These are phyloP conservation scores for Podabrus alpinus DNA, from an alignment of 2,888 invertebrate species.

Conservation along the genomic window DNA sequence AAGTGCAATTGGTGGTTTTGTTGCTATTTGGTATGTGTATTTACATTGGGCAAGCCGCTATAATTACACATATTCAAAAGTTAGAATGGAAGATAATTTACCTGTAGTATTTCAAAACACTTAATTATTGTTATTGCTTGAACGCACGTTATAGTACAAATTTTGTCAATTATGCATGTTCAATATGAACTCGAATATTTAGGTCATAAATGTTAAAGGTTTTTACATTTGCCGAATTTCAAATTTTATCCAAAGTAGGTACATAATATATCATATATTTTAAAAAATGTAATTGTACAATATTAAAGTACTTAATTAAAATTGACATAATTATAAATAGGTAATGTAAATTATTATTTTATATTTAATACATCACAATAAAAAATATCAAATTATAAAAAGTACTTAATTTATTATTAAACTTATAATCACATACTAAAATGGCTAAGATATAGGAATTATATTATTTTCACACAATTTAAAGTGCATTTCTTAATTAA, in stretches of 20 bases:
- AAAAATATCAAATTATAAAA: slow-evolving; percentile 8
- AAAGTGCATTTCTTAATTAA: too few relatives aligned
- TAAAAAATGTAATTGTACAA: neutral
- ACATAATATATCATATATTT: neutral
- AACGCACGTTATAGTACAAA: neutral
- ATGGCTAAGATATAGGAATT: slow-evolving; percentile 13
- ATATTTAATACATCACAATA: slow-evolving; percentile 19
- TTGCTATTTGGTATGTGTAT: slow-evolving; percentile 55
- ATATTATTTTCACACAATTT: neutral
- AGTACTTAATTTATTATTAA: neutral
- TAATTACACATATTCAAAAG: slow-evolving; percentile 50
- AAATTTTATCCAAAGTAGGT: neutral
- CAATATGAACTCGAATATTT: neutral
- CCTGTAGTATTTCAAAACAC: slow-evolving; percentile 37
- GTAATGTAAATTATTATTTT: slow-evolving; percentile 11
- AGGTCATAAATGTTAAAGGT: neutral
- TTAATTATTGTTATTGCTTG: slow-evolving; percentile 6
- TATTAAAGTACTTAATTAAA: slow-evolving; percentile 12
- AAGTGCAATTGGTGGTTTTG: slow-evolving; percentile 51
- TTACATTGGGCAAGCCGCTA: slow-evolving; percentile 56
- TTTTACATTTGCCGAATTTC: too few relatives aligned
- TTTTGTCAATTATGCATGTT: neutral
- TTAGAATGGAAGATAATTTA: slow-evolving; percentile 45
- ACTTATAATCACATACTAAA: slow-evolving; percentile 15
- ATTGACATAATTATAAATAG: neutral